Base-by-base conservation (phyloP, 1,140 invertebrate genomes). In the Psix sp. region DNA sequence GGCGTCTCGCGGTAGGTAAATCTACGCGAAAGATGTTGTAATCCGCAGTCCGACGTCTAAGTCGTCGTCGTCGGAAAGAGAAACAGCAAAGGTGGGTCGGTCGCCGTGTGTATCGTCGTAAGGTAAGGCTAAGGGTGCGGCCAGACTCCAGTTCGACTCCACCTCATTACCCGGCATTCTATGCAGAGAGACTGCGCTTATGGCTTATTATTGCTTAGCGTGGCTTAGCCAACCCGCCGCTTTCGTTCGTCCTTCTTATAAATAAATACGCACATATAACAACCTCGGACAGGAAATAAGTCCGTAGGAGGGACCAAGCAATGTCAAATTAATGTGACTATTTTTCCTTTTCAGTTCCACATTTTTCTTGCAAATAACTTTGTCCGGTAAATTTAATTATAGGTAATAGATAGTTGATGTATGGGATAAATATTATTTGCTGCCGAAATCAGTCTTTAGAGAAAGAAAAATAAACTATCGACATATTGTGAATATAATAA, bases 141-240 rank as follows among this genome's bases (percentile, higher is more conserved):
- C 84, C 84, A 83, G 83, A 78, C 83, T 81, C 70, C 78, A 75
- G 80, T 79, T 81, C 77, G 81, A 84, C 82, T 84, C 84, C 83
- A 86, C 84, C 85, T 87, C 85, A 87, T 87, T 87, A 87, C 83
- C 83, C 79, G 78, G 83, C 85, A 86, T 87, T 87, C 85, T 87
- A 86, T 87, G 85, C 85, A 84, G 80, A 79, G 80, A 79, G 70
- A 78, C 77, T 77, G 77, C 80, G 82, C 82, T 85, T 85, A 84
- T 84, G 77, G 81, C 84, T 85, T 85, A 85, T 86, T 86, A 86
- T 83, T 85, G 83, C 84, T 77, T 70, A 68, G 72, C 65, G 76
- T 79, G 73, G 78, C 82, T 83, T 79, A 81, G 80, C 78, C 78
- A 79, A 78, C 81, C 73, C 82, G 76, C 77, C 63, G 72, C 70